Conservation (phyloP, 2,888 invertebrate genomes). For the Alsophila aescularia region DNA sequence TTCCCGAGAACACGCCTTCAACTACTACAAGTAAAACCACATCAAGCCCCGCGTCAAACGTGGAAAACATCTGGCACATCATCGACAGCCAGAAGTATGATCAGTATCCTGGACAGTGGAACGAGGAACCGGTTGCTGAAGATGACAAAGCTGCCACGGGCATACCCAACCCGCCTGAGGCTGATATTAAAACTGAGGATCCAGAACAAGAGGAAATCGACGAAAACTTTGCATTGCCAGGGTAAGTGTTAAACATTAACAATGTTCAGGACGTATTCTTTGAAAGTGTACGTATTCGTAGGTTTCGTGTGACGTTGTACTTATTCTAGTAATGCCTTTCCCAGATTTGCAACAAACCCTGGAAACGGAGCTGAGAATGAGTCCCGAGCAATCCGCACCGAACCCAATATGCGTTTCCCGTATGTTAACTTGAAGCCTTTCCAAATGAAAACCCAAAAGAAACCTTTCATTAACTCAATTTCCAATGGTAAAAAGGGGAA, state of each 20-base stretch:
- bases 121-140: slow-evolving; percentile 58
- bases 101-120: slow-evolving; percentile 63
- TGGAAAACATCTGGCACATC: slow-evolving; percentile 78
- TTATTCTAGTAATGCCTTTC: slow-evolving; percentile 38
- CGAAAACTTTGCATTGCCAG: slow-evolving; percentile 73
- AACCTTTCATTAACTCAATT: slow-evolving; percentile 47
- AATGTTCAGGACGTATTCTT: too few species aligned
- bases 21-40: slow-evolving; percentile 48
- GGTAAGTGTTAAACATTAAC: slow-evolving; percentile 51
- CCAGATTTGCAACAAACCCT: slow-evolving; percentile 70
- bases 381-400: slow-evolving; percentile 75
- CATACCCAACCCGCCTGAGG: slow-evolving; percentile 20
- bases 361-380: slow-evolving; percentile 76
- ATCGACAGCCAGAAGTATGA: slow-evolving; percentile 73
- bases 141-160: slow-evolving; percentile 30
- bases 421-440: slow-evolving; percentile 77
- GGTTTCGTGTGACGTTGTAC: not conserved
- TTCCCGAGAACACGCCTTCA: slow-evolving; percentile 57
- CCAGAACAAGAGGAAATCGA: slow-evolving; percentile 44
- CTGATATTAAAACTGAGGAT: slow-evolving; percentile 29
- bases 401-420: slow-evolving; percentile 71
- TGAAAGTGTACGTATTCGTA: too few species aligned
- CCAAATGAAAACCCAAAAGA: slow-evolving; percentile 67
- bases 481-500: slow-evolving; percentile 61
- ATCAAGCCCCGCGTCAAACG: slow-evolving; percentile 52